Base-by-base conservation (phyloP, 2,113 vertebrate genomes). In the Meriones unguiculatus region DNA sequence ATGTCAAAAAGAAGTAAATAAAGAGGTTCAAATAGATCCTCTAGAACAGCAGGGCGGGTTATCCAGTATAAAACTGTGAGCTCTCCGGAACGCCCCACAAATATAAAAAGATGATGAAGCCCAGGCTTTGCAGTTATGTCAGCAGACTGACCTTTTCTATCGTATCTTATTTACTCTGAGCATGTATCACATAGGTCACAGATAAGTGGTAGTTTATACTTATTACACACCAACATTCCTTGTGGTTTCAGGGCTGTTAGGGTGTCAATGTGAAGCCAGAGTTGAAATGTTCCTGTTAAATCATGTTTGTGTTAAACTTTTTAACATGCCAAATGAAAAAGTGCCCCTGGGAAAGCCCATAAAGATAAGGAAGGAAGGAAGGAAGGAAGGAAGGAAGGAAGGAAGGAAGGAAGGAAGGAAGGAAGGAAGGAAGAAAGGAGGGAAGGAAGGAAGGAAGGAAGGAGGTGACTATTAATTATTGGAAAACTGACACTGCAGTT, bases 221-320 rank as follows among this genome's bases (percentile, higher is more conserved):
- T 95, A 73, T 81, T 38, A 80, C 87, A 78, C n/a, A 24, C 77
- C 59, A 85, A 72, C 78, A 94, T 93, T 96, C 87, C 87, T 1
- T 90, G 50, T 90, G 80, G 75, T 87, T 96, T 94, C 76, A 28
- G 10, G 87, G 30, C 28, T 73, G 9, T 69, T 90, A 10, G 62
- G 35, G 73, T 93, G 30, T 96, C 78, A 94, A 87, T 80, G 17
- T 84, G 75, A 97, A 84, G 30, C 64, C 14, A 50, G 14, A 17
- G 25, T 84, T 84, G 46, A 4, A 92, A 75, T 73, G n/a, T 4
- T 91, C 28, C 95, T 82, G 82, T 25, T 62, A 87, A 87, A 41
- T 38, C 41, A 11, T 50, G 93, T 95, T 96, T 94, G n/a, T 93
- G 41, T 41, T 93, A 89, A 92, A 38, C 30, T 93, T 30, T n/a